Base-by-base conservation (phyloP, 2,888 invertebrate genomes). In the Enchytraeus crypticus region DNA sequence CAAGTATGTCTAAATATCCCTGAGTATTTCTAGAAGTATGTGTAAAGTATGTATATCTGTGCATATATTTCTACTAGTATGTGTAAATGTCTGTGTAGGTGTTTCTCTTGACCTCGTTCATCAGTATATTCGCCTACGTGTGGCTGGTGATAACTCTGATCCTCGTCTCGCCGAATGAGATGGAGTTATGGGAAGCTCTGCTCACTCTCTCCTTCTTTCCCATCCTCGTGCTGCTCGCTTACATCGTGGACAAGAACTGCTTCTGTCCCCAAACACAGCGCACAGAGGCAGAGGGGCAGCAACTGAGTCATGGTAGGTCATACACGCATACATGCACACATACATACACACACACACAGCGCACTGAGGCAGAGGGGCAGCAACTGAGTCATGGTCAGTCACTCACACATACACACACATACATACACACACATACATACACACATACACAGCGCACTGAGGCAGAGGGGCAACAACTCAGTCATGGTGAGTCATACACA, bases 91-190 rank as follows among this genome's bases (percentile, higher is more conserved):
- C 18, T 8, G 11, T 38, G 38, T 18, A 38, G 62, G 98, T 98
- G 60, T 98, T 98, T 82, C 89, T 96, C 77, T 92, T 98, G 59
- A 98, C 98, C 11, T 93, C 97, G 46, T 87, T 90, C 5, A 97
- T 96, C 92, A 95, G 95, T 51, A 85, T 98, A 59, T 96, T 97
- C 76, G 98, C 98, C 51, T 99, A 99, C 81, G 87, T 98, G 58
- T 98, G 98, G 98, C 84, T 98, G 61, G 97, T 96, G 80, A 80
- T 93, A 60, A 98, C 98, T 72, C 83, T 98, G 58, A 88, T 90
- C 51, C 86, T 90, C 55, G 86, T 89, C 71, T 89, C 92, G 43
- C 88, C 88, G 0, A 90, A 89, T 27, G 86, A 86, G 11, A 89
- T 96, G 5, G 90, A 95, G 71, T 88, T 97, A 18, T 98, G 97